These are phyloP conservation scores for Leptura quadrifasciata DNA, from an alignment of 2,888 invertebrate genomes.

Conservation along the genomic window DNA sequence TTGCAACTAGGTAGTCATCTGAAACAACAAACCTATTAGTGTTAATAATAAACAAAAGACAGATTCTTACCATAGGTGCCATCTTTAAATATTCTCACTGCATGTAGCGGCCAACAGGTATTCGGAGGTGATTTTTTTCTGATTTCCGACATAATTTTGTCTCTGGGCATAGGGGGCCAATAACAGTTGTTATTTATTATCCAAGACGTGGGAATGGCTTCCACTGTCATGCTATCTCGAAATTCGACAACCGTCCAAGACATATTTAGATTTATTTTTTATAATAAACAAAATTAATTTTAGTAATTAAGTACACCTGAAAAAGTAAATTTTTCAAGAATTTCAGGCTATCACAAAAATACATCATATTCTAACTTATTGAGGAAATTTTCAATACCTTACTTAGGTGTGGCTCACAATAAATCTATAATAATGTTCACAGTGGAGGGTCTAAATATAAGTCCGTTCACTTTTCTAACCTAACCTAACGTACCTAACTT, in stretches of 20 bases:
- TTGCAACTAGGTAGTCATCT: not conserved
- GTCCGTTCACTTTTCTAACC: too few relatives aligned
- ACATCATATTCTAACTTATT: too few relatives aligned
- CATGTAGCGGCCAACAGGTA: not conserved
- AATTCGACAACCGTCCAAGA: constrained; percentile 16
- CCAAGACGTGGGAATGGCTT: not conserved
- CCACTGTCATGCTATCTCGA: not conserved
- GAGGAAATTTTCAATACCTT: too few relatives aligned
- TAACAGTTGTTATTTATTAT: constrained; percentile 12
- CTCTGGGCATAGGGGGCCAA: constrained; percentile 3
- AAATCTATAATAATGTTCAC: too few relatives aligned
- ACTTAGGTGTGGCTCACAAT: too few relatives aligned
- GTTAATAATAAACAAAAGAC: not conserved
- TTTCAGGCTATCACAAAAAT: too few relatives aligned
- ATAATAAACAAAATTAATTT: not conserved
- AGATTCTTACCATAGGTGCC: not conserved
- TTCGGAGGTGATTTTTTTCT: not conserved
- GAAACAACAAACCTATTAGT: not conserved
- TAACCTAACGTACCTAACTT: too few relatives aligned
- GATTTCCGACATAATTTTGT: constrained; percentile 4
- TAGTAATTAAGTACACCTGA: not conserved
- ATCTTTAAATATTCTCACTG: constrained; percentile 5
- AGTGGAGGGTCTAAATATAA: too few relatives aligned
- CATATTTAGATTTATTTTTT: not conserved
- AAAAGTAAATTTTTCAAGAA: not conserved